Evolutionary conservation across 2,888 invertebrate species (phyloP).

Genomic region (Scaptomyza polygonia): DNA sequence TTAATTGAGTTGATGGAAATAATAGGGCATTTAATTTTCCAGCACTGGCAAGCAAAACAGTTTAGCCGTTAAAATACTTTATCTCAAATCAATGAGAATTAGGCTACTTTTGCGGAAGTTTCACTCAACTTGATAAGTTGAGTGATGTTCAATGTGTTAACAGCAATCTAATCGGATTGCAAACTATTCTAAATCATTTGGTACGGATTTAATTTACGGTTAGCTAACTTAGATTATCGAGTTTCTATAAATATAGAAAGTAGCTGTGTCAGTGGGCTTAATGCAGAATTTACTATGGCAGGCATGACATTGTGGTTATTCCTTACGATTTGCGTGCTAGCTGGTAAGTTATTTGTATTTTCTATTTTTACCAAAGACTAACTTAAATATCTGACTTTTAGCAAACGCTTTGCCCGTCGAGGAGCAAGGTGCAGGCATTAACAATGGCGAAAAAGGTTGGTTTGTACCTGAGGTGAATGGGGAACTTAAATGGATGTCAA

Average conservation of each 20-base stretch:
- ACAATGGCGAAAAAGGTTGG: constrained; percentile 68
- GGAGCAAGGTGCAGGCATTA: constrained; percentile 28
- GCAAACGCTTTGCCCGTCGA: constrained; percentile 51
- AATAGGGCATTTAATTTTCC: neutral
- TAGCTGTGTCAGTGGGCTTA: constrained; percentile 17
- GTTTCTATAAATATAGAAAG: constrained; percentile 43
- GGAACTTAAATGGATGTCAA: constrained; percentile 51
- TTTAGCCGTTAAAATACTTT: neutral
- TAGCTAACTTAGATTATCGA: neutral
- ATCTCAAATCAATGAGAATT: neutral
- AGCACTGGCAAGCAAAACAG: neutral
- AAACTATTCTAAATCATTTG: neutral
- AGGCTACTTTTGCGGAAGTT: constrained; percentile 19
- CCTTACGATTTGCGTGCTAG: constrained; percentile 43
- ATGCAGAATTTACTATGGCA: constrained; percentile 18
- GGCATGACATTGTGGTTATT: constrained; percentile 53
- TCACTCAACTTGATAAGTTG: constrained; percentile 15
- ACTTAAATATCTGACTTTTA: neutral
- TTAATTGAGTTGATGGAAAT: neutral
- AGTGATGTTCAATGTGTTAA: neutral
- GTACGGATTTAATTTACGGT: constrained; percentile 30
- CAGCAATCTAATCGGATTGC: constrained; percentile 32
- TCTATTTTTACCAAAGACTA: neutral
- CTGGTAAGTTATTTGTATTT: constrained; percentile 53
- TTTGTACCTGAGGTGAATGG: constrained; percentile 63